These are phyloP conservation scores for Liolophura sinensis DNA, from an alignment of 1,140 invertebrate genomes.

Conservation along the genomic window DNA sequence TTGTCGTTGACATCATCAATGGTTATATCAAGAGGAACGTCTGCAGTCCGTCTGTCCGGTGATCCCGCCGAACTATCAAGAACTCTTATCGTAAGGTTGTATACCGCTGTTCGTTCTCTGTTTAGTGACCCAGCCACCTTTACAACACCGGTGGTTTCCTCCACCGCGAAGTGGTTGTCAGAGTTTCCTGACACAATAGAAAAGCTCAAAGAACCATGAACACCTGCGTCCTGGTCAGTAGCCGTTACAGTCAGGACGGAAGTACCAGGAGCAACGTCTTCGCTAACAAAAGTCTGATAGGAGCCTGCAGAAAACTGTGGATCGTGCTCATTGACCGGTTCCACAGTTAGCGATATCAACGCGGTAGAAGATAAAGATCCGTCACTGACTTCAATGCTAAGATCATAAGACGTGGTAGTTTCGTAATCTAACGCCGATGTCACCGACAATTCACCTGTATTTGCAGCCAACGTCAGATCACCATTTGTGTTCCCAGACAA, in stretches of 20 bases:
- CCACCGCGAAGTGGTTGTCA: constrained; percentile 27
- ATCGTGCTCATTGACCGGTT: constrained; percentile 26
- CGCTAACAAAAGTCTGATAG: constrained; percentile 26
- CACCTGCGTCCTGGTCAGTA: constrained; percentile 32
- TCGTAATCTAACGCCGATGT: constrained; percentile 23
- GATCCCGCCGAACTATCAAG: too few relatives aligned
- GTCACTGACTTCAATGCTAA: constrained; percentile 20
- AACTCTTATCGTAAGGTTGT: too few relatives aligned
- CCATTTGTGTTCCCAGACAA: too few relatives aligned
- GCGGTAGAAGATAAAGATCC: constrained; percentile 28
- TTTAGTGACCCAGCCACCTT: constrained; percentile 14
- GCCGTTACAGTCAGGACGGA: constrained; percentile 33
- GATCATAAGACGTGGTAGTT: constrained; percentile 15
- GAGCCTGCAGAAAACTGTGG: constrained; percentile 31
- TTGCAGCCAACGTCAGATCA: too few relatives aligned
- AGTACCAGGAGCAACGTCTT: constrained; percentile 26
- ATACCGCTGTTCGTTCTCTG: too few relatives aligned
- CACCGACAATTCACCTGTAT: neutral
- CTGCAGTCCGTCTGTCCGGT: neutral
- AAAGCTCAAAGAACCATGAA: constrained; percentile 31
- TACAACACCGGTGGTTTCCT: constrained; percentile 29
- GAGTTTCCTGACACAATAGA: constrained; percentile 31
- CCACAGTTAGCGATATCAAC: constrained; percentile 30
- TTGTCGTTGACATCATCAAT: constrained; percentile 29
- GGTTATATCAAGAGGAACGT: constrained; percentile 4